Conservation (phyloP, 2,113 vertebrate genomes). For the Oryzias melastigma region DNA sequence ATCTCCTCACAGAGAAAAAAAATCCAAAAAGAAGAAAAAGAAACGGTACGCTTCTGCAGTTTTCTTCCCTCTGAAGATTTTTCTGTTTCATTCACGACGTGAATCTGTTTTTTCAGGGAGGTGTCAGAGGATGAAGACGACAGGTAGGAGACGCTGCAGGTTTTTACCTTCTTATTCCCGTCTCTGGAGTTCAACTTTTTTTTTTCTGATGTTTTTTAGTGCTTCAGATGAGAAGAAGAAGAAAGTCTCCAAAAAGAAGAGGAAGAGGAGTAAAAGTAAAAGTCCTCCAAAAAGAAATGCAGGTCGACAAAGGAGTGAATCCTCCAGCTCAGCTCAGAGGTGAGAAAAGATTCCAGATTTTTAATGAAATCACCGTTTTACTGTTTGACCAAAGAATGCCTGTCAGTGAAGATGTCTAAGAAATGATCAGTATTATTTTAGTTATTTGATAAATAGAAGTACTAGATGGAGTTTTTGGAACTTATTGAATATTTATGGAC, state of each 20-base stretch:
- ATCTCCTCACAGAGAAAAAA: slow-evolving; percentile 80
- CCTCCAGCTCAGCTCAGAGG: slow-evolving; percentile 71
- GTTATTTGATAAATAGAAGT: too few species aligned
- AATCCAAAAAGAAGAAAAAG: slow-evolving; percentile 86
- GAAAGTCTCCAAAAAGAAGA: slow-evolving; percentile 61
- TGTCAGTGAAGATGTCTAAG: not conserved
- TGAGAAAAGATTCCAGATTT: slow-evolving; percentile 8
- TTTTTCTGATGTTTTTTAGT: slow-evolving; percentile 22
- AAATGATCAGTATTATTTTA: not conserved
- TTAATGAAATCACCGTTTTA: too few species aligned
- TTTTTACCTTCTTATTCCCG: too few species aligned
- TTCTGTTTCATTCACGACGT: not conserved
- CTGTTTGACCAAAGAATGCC: not conserved
- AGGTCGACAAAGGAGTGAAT: slow-evolving; percentile 47
- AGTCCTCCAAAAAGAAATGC: slow-evolving; percentile 61
- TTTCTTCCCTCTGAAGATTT: accelerated
- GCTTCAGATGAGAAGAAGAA: slow-evolving; percentile 70
- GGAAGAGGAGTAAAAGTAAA: slow-evolving; percentile 43
- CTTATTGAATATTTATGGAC: not conserved
- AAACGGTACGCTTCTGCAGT: slow-evolving; percentile 69
- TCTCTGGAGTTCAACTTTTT: not conserved
- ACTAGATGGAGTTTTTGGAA: too few species aligned
- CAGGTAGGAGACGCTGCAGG: slow-evolving; percentile 35
- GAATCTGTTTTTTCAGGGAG: slow-evolving; percentile 55
- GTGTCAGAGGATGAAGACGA: slow-evolving; percentile 57